Percentiles rank a stretch among this genome's conserved stretches.
Conservation (phyloP, 2,113 vertebrate genomes). For the Rhagologus leucostigma region DNA sequence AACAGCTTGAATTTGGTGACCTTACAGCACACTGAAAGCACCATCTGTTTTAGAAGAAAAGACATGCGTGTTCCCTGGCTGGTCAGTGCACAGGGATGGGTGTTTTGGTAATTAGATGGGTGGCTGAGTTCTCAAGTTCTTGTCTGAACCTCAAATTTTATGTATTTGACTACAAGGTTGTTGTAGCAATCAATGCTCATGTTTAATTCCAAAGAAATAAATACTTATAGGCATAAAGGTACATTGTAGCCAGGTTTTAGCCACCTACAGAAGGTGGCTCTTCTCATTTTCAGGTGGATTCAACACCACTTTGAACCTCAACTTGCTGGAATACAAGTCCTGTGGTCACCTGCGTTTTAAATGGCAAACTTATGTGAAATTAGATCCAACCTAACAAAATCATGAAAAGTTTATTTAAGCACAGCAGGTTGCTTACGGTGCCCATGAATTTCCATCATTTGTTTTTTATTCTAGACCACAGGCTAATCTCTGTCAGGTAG, state of each 20-base stretch:
- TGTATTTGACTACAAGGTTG: background rate
- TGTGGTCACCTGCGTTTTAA: background rate
- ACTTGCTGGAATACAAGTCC: background rate
- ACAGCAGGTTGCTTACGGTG: background rate
- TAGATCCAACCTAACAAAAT: background rate
- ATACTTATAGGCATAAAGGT: background rate
- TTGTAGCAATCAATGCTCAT: background rate
- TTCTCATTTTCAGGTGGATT: background rate
- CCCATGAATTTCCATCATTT: background rate
- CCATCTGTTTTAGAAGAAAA: conserved; percentile 38
- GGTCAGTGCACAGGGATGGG: background rate
- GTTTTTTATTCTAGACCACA: background rate
- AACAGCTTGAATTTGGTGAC: conserved; percentile 60
- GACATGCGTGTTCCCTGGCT: background rate
- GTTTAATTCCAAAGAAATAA: background rate
- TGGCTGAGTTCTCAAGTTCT: background rate
- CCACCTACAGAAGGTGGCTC: background rate
- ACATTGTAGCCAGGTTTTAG: background rate
- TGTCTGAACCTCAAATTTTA: background rate
- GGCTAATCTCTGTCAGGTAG: background rate
- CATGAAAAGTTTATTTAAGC: background rate
- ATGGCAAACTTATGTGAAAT: background rate
- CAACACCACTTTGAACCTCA: background rate
- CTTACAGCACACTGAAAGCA: background rate
- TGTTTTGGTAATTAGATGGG: background rate